Base-by-base conservation (phyloP, 30 jellyfish, hydroid and myxozoan species). In the Turritopsis rubra region DNA sequence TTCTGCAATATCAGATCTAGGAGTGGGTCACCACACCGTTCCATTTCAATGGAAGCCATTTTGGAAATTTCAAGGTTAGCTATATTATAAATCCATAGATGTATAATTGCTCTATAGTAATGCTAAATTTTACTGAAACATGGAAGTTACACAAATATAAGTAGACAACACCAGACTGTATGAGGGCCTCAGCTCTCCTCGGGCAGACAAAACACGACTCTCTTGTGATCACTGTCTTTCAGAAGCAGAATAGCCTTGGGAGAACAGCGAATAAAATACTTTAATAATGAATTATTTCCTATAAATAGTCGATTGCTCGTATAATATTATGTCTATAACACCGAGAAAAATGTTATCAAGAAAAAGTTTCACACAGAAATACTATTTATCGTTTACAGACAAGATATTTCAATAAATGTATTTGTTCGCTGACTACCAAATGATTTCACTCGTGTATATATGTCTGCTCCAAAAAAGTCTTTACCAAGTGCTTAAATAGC, bases 1-100 rank as follows among this genome's bases (percentile, higher is more conserved):
- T 89, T 94, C 81, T 86, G 92, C 72, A 94, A 84, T 31, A 94
- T 94, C 84, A 94, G 86, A 68, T 89, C 97, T 53, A 94, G 88
- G 19, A 94, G 54, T 29, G 99, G 88, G 66, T 94, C 95, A 1
- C 29, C 52, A 25, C 53, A 25, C 1, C 8, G 52, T 22, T 80
- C 60, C 60, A 41, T 41, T 41, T 41, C 60, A 41, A 41, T 41
- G 13, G 60, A 41, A 41, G 60, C 60, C 60, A 41, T 41, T 41
- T 41, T 13, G 60, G 60, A 41, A 41, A 41, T 13, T 41, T 5
- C 5, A 41, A 13, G n/a, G n/a, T n/a, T n/a, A n/a, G n/a, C n/a
- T n/a, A 41, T 3, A 13, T 41, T 41, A 41, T 13, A 41, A 41
- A 13, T 41, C 60, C 60, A 41, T 41, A 41, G 60, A 41, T 41